These are phyloP conservation scores for Enteromius thamalakanensis DNA, from an alignment of 2,797 vertebrate species.

Conservation along the genomic window DNA sequence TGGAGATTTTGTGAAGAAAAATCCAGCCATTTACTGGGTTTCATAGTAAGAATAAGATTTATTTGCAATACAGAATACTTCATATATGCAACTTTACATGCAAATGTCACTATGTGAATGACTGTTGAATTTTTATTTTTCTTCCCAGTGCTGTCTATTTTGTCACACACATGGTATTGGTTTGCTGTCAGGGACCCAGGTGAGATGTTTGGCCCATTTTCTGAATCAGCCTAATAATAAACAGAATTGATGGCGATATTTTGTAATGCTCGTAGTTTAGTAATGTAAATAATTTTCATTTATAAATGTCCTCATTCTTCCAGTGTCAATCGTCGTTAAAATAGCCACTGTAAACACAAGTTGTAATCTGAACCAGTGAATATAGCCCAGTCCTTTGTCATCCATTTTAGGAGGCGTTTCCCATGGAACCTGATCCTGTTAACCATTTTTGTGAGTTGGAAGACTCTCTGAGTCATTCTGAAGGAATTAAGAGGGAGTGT, in stretches of 20 bases:
- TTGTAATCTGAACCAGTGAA: neutral
- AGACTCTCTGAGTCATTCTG: slow-evolving; percentile 30
- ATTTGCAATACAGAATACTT: neutral
- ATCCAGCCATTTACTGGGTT: slow-evolving; percentile 83
- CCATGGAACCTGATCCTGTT: slow-evolving; percentile 95
- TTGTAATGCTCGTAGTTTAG: neutral
- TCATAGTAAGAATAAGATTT: slow-evolving; percentile 84
- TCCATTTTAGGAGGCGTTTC: slow-evolving; percentile 84
- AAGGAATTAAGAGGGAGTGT: neutral
- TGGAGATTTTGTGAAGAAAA: slow-evolving; percentile 70
- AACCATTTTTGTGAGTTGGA: slow-evolving; percentile 85
- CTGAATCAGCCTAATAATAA: neutral
- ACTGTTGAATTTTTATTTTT: neutral
- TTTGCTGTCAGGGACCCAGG: slow-evolving; percentile 92
- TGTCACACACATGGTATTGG: slow-evolving; percentile 85
- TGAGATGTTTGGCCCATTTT: slow-evolving; percentile 70
- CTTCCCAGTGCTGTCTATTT: slow-evolving; percentile 74
- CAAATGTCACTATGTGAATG: neutral
- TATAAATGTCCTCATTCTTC: no score
- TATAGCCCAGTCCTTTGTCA: neutral
- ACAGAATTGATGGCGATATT: neutral
- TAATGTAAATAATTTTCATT: neutral
- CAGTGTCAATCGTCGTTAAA: no score
- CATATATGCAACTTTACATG: neutral
- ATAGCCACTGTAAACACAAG: neutral